Percentiles rank a stretch among this genome's conserved stretches.
phyloP scores from a whole-genome alignment of 2,888 invertebrate genomes.

The Resseliella maxima region DNA sequence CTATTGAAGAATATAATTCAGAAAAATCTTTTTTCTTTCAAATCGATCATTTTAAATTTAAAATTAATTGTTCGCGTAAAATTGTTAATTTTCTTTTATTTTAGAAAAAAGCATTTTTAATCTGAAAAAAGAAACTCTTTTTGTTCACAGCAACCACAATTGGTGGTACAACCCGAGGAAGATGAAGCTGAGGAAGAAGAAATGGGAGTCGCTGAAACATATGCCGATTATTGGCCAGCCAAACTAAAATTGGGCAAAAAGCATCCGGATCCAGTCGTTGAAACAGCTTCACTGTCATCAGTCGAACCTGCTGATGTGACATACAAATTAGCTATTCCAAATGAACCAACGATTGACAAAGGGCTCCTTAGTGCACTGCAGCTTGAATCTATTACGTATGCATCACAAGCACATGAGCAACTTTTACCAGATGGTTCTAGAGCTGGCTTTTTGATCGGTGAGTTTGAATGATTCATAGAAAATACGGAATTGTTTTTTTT shows the following conservation, averaged over 20 bases:
- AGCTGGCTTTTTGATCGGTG: constrained; percentile 95
- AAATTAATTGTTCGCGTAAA: too few relatives aligned
- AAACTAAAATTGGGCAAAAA: constrained; percentile 94
- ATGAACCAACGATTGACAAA: constrained; percentile 79
- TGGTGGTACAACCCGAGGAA: constrained; percentile 70
- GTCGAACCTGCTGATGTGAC: constrained; percentile 95
- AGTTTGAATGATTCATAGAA: constrained; percentile 55
- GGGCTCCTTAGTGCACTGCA: constrained; percentile 95
- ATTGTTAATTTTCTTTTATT: background rate
- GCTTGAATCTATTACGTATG: constrained; percentile 96
- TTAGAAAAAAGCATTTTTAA: background rate
- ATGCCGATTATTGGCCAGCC: constrained; percentile 97
- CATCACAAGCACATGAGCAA: constrained; percentile 95
- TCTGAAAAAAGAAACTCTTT: background rate
- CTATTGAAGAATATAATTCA: too few relatives aligned
- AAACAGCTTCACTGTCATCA: constrained; percentile 96
- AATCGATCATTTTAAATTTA: too few relatives aligned
- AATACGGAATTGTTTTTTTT: constrained; percentile 16
- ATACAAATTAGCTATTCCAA: constrained; percentile 86
- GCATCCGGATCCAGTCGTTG: constrained; percentile 99
- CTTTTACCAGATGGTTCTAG: constrained; percentile 88
- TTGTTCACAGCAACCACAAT: constrained; percentile 57
- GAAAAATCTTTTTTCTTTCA: too few relatives aligned
- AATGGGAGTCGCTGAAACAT: constrained; percentile 98
- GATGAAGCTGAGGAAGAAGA: constrained; percentile 94